A percentile compares a stretch with the other conserved stretches of the same genome.
Evolutionary conservation across 2,797 vertebrate species (phyloP).

Genomic region (Danio albolineatus): DNA sequence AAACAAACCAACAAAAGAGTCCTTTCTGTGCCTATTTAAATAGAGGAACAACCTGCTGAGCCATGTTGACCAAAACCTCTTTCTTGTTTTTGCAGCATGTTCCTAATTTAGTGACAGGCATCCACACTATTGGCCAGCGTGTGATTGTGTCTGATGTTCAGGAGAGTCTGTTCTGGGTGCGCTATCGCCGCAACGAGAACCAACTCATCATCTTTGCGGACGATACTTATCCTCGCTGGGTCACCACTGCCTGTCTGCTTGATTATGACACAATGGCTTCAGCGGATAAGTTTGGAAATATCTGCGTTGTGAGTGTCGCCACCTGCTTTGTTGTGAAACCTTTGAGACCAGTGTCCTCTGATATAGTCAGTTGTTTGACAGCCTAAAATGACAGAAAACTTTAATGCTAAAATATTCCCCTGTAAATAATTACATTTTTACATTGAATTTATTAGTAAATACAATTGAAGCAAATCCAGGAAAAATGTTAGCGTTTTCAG

Average conservation of each 20-base stretch:
- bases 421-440: no score
- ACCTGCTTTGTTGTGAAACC: neutral
- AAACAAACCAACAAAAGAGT: neutral
- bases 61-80: neutral
- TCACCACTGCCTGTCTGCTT: slow-evolving; percentile 93
- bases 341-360: neutral
- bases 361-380: slow-evolving; percentile 5
- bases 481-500: no score
- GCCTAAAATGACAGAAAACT: neutral
- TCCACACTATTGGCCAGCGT: slow-evolving; percentile 94
- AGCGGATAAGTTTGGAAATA: slow-evolving; percentile 98
- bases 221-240: slow-evolving; percentile 97
- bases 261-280: slow-evolving; percentile 98
- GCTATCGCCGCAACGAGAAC: slow-evolving; percentile 96
- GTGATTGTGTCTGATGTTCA: slow-evolving; percentile 95
- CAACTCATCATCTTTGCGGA: slow-evolving; percentile 99
- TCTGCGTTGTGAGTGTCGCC: slow-evolving; percentile 88
- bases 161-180: slow-evolving; percentile 98
- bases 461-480: neutral
- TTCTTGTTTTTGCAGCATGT: slow-evolving; percentile 83
- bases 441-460: neutral
- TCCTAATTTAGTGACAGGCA: slow-evolving; percentile 94
- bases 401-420: neutral
- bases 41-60: neutral
- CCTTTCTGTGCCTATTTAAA: neutral